phyloP scores from a whole-genome alignment of 2,797 vertebrate species.

The Allobates femoralis region DNA sequence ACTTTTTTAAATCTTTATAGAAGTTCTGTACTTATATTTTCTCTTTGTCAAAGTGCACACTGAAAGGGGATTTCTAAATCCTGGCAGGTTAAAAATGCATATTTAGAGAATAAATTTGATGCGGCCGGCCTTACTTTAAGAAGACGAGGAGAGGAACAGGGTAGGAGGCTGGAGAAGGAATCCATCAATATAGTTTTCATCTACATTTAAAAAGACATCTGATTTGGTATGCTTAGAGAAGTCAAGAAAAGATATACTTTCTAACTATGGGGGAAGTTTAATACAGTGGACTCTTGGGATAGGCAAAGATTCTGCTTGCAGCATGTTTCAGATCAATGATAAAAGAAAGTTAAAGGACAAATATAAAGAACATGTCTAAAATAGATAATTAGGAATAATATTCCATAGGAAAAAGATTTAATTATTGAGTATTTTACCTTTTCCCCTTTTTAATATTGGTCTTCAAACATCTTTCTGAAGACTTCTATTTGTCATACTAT shows the following conservation, averaged over 20 bases:
- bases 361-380: conserved; percentile 62
- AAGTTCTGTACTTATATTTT: conserved; percentile 41
- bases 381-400: conserved; percentile 69
- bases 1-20: background rate
- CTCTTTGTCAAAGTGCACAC: conserved; percentile 40
- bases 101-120: conserved; percentile 44
- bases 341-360: conserved; percentile 56
- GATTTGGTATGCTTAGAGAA: conserved; percentile 49
- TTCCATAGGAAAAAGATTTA: background rate
- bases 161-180: conserved; percentile 50
- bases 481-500: background rate
- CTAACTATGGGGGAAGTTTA: conserved; percentile 59
- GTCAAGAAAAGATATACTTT: conserved; percentile 15
- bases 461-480: background rate
- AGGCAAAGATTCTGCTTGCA: conserved; percentile 68
- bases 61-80: conserved; percentile 40
- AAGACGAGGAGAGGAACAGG: conserved; percentile 60
- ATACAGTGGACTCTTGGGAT: conserved; percentile 69
- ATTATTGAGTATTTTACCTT: background rate
- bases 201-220: conserved; percentile 63
- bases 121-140: conserved; percentile 52
- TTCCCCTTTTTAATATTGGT: background rate
- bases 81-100: conserved; percentile 47
- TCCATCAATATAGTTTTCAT: conserved; percentile 58
- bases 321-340: conserved; percentile 71